A percentile compares a stretch with the other conserved stretches of the same genome.
Conservation (phyloP, 2,888 invertebrate species). For the Pseudolycoriella hygida region DNA sequence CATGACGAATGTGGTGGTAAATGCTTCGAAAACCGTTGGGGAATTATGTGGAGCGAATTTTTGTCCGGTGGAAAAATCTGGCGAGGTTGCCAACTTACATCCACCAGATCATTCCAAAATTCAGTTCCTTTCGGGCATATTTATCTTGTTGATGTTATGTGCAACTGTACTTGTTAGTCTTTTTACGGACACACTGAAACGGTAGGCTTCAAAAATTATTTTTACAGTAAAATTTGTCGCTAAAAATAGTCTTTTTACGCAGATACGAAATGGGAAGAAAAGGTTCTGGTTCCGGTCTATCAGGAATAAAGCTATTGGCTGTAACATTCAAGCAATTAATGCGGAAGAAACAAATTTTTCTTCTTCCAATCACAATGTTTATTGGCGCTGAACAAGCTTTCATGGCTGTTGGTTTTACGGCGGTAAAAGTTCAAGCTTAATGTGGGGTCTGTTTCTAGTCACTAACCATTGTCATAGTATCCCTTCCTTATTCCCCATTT, state of each 20-base stretch:
- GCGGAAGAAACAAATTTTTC: slow-evolving; percentile 61
- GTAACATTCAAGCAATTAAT: slow-evolving; percentile 62
- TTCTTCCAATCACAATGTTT: slow-evolving; percentile 82
- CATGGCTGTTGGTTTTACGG: slow-evolving; percentile 67
- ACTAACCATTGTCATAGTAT: too few relatives aligned
- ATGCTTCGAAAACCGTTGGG: slow-evolving; percentile 31
- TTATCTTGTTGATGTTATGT: slow-evolving; percentile 56
- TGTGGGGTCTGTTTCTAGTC: too few relatives aligned
- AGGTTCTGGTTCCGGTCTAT: slow-evolving; percentile 39
- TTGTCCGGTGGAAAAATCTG: slow-evolving; percentile 32
- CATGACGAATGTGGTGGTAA: slow-evolving; percentile 12
- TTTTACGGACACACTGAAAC: slow-evolving; percentile 63
- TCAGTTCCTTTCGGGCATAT: slow-evolving; percentile 62
- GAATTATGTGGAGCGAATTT: slow-evolving; percentile 58
- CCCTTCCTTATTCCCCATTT: too few relatives aligned
- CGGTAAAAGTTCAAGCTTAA: too few relatives aligned
- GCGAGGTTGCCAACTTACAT: slow-evolving; percentile 39
- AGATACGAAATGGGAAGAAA: slow-evolving; percentile 42
- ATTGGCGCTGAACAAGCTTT: slow-evolving; percentile 90
- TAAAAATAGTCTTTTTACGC: too few relatives aligned
- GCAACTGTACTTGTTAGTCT: slow-evolving; percentile 58
- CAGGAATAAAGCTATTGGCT: slow-evolving; percentile 47
- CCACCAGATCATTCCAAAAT: slow-evolving; percentile 58
- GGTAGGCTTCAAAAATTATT: too few relatives aligned
- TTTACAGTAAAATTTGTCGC: too few relatives aligned